These are phyloP conservation scores for Capromys pilorides DNA, from an alignment of 2,797 vertebrate species.

Conservation along the genomic window DNA sequence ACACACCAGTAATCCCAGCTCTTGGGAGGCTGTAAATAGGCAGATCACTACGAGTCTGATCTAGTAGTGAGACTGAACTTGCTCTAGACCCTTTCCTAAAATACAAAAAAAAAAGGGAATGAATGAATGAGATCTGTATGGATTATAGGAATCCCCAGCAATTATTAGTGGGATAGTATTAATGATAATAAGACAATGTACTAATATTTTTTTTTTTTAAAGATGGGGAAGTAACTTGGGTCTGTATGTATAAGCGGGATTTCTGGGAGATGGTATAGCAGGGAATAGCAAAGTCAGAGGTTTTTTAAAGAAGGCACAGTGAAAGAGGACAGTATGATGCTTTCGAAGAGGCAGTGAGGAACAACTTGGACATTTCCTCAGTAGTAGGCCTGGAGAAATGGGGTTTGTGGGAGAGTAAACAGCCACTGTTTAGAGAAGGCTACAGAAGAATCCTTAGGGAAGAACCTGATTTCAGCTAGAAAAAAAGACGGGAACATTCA, in stretches of 20 bases:
- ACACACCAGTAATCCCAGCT: too few species aligned
- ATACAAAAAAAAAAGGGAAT: too few species aligned
- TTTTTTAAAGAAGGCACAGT: neutral
- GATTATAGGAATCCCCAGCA: neutral
- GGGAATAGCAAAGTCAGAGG: neutral
- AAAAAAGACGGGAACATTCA: neutral
- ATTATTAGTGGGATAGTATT: conserved; percentile 29
- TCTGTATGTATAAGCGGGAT: neutral
- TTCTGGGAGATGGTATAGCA: neutral
- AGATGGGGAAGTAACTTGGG: neutral
- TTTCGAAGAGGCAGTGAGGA: neutral
- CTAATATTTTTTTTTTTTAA: neutral
- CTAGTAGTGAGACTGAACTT: too few species aligned
- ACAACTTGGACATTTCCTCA: neutral
- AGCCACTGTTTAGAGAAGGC: neutral
- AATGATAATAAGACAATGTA: neutral
- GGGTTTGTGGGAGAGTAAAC: neutral
- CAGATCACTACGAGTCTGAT: too few species aligned
- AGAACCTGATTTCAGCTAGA: neutral
- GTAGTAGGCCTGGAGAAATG: neutral
- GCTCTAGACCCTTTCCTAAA: too few species aligned
- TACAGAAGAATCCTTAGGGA: neutral
- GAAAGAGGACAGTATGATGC: neutral
- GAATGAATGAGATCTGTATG: neutral
- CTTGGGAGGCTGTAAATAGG: too few species aligned